Evolutionary conservation across 2,113 vertebrate genomes (phyloP), one percentile per base, ranked within the genome.

Genomic region (Anolis carolinensis): DNA sequence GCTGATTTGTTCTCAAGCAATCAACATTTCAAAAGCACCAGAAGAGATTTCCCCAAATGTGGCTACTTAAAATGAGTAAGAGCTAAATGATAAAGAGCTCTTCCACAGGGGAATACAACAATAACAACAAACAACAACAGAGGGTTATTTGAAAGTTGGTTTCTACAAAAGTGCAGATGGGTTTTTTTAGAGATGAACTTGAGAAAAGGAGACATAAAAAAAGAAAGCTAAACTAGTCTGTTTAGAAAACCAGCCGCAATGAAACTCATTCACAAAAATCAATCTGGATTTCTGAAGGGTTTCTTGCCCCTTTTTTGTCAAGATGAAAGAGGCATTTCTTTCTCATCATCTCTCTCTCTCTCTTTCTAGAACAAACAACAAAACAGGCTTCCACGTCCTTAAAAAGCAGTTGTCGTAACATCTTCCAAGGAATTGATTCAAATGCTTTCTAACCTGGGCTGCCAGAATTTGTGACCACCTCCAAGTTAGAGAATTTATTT

Each of bases 391-490:
- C 86, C 85, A 86, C 87, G 44, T 0, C 44, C 65, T 87, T 75
- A 18, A 77, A 86, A 75, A 85, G 84, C 48, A 83, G 44, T n/a
- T 63, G 88, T 79, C 80, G 90, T 86, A 93, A 87, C 90, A 87
- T 34, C 75, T 70, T 34, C 3, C 75, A 0, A 0, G 75, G 62
- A 86, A n/a, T 82, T 86, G 25, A 65, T 73, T 39, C 86, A 82
- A 76, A 86, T 84, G 4, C 79, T 4, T 85, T 88, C 27, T 83
- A 82, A 76, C 86, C 36, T 65, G n/a, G 86, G 77, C 81, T 55
- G 1, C 27, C 86, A 62, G 87, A 44, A 86, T 85, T 7, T 34
- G 70, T 0, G 82, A 81, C 84, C 82, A 39, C 75, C 86, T 87
- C 86, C 36, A 0, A 88, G 81, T n/a, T 32, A n/a, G 89, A 32